Evolutionary conservation across 2,888 invertebrate genomes (phyloP).

Genomic region (Synergus japonicus): DNA sequence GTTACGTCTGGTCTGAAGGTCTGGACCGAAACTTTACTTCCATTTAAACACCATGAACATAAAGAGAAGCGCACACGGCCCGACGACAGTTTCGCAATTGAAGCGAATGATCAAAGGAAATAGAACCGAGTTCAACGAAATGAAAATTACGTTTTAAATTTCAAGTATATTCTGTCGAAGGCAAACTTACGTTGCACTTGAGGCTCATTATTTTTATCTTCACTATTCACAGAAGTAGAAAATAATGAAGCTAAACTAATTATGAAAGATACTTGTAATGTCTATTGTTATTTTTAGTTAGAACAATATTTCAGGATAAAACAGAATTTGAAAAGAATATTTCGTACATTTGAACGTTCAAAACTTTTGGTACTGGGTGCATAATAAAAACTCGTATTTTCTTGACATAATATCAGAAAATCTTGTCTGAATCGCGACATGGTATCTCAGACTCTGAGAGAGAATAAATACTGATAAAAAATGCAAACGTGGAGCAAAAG

Average conservation of each 20-base stretch:
- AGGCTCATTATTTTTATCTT: not conserved
- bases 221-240: not conserved
- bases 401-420: slow-evolving; percentile 14
- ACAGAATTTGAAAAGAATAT: too few species aligned
- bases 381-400: too few species aligned
- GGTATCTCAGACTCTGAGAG: not conserved
- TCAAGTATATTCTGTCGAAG: not conserved
- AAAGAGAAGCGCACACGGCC: slow-evolving; percentile 19
- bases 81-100: slow-evolving; percentile 21
- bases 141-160: slow-evolving; percentile 13
- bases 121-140: slow-evolving; percentile 18
- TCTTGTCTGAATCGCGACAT: not conserved
- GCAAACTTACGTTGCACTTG: not conserved
- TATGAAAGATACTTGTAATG: not conserved
- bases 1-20: slow-evolving; percentile 38
- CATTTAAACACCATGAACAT: slow-evolving; percentile 37
- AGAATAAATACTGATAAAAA: not conserved
- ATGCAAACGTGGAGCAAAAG: slow-evolving; percentile 22
- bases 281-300: not conserved
- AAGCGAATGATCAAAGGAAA: slow-evolving; percentile 28
- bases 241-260: not conserved
- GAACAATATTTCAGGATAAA: too few species aligned
- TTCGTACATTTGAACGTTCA: too few species aligned
- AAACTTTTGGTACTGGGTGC: too few species aligned
- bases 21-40: slow-evolving; percentile 32